Percentiles rank a stretch among this genome's conserved stretches.
Evolutionary conservation across 2,888 invertebrate genomes (phyloP).

Genomic region (Eilema sororculum): DNA sequence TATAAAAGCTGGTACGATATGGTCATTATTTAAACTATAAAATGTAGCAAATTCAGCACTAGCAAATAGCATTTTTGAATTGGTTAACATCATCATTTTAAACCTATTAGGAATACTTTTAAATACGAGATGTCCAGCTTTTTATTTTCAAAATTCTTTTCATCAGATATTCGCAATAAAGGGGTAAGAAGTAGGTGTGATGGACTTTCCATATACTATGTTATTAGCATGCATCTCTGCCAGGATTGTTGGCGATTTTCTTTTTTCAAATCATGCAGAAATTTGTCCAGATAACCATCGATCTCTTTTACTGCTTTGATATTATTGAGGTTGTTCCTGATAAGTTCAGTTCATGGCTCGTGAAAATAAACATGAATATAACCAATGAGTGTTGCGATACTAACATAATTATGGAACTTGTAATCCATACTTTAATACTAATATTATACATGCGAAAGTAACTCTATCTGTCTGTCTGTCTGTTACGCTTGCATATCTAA

Average conservation of each 20-base stretch:
- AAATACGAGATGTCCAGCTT: background rate
- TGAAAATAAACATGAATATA: background rate
- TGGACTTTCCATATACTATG: background rate
- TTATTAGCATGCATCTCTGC: conserved; percentile 8
- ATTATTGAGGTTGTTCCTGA: background rate
- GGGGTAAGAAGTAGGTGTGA: background rate
- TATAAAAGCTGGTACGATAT: conserved; percentile 26
- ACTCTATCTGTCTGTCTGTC: too few relatives aligned
- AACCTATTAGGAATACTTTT: background rate
- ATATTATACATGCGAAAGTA: too few relatives aligned
- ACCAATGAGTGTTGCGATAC: background rate
- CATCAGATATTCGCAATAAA: background rate
- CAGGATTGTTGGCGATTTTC: background rate
- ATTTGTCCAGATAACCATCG: background rate
- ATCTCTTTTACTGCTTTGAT: background rate
- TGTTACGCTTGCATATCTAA: too few relatives aligned
- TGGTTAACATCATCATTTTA: background rate
- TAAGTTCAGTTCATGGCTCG: background rate
- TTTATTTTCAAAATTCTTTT: background rate
- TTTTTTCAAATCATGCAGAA: background rate
- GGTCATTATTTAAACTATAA: conserved; percentile 18
- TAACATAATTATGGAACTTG: too few relatives aligned
- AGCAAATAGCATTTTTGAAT: background rate
- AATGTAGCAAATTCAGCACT: background rate
- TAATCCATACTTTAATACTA: too few relatives aligned